phyloP scores from a whole-genome alignment of 2,797 vertebrate species.

The Enteromius afrohamiltoni region DNA sequence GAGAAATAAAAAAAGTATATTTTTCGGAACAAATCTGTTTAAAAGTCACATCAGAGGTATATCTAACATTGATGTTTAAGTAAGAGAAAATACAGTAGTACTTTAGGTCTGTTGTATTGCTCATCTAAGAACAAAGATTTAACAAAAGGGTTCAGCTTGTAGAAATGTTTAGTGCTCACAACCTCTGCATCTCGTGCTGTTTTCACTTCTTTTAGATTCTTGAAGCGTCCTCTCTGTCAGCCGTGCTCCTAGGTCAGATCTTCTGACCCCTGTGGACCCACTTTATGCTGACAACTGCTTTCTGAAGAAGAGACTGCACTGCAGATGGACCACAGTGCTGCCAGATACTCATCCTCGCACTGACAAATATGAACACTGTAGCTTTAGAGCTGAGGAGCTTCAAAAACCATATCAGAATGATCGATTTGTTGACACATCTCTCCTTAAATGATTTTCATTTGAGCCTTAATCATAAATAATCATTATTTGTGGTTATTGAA shows the following conservation, averaged over 20 bases:
- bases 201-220: slow-evolving; percentile 25
- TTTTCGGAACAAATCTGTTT: not conserved
- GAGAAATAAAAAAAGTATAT: not conserved
- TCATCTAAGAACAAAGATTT: not conserved
- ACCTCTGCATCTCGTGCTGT: not conserved
- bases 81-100: not conserved
- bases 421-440: not conserved
- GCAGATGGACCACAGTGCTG: slow-evolving; percentile 59
- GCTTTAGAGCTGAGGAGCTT: slow-evolving; percentile 6
- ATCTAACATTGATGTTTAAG: not conserved
- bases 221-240: slow-evolving; percentile 43
- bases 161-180: not conserved
- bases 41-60: not conserved
- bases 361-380: slow-evolving; percentile 34
- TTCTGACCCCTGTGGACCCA: slow-evolving; percentile 58
- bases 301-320: slow-evolving; percentile 60
- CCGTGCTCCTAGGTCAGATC: slow-evolving; percentile 52
- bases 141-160: not conserved
- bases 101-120: not conserved
- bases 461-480: not conserved
- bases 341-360: slow-evolving; percentile 60
- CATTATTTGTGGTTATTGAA: not conserved
- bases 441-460: not conserved
- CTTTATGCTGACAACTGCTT: slow-evolving; percentile 63
- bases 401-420: not conserved